Evolutionary conservation across 2,797 vertebrate species (phyloP).

Genomic region (Odontamblyopus lacepedii): DNA sequence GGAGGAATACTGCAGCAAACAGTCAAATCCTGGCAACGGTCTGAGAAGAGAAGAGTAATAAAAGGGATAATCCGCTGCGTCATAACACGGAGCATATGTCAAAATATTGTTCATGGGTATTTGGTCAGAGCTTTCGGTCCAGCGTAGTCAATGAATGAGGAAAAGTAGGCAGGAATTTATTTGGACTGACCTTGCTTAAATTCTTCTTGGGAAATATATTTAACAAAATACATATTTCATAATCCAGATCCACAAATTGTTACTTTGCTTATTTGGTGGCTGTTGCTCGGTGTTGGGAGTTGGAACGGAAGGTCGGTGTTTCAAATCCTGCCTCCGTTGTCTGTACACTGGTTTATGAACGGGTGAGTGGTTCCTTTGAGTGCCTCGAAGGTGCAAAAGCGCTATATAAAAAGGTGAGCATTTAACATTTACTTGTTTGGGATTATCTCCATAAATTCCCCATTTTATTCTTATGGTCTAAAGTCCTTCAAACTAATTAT

Average conservation of each 20-base stretch:
- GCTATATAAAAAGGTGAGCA: too few species aligned
- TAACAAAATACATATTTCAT: too few species aligned
- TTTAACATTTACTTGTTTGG: too few species aligned
- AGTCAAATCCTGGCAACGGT: slow-evolving; percentile 45
- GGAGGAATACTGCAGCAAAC: slow-evolving; percentile 50
- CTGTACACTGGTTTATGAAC: too few species aligned
- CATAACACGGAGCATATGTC: slow-evolving; percentile 1
- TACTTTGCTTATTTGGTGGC: too few species aligned
- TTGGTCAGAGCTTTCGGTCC: slow-evolving; percentile 1
- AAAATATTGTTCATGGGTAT: slow-evolving; percentile 15
- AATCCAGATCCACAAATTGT: neutral
- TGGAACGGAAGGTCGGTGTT: too few species aligned
- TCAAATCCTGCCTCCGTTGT: too few species aligned
- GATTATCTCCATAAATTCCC: neutral
- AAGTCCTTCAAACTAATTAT: too few species aligned
- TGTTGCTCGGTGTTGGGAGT: too few species aligned
- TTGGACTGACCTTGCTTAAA: neutral
- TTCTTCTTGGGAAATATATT: neutral
- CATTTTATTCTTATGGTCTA: neutral
- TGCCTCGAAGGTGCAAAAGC: too few species aligned
- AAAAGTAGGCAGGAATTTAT: neutral
- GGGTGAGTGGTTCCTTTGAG: too few species aligned
- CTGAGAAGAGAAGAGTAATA: slow-evolving; percentile 25
- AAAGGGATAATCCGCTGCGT: slow-evolving; percentile 27
- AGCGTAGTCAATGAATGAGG: neutral